Evolutionary conservation across 2,888 invertebrate genomes (phyloP).

Genomic region (Drosophila macrothrix): DNA sequence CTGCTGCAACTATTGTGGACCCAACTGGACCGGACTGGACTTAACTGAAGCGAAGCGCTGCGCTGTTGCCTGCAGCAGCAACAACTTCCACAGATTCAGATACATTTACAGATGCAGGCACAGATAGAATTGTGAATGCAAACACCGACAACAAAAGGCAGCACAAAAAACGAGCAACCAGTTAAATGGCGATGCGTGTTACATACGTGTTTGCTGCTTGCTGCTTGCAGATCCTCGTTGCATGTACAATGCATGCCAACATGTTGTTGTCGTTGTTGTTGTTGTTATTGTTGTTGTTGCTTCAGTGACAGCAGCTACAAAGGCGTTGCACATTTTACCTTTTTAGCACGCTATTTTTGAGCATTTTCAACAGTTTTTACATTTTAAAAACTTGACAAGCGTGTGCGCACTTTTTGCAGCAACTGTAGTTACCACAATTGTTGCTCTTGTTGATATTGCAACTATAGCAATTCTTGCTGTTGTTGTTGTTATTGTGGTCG

Average conservation of each 20-base stretch:
- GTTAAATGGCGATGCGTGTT: conserved; percentile 74
- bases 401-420: conserved; percentile 64
- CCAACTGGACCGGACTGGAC: neutral
- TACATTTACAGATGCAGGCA: conserved; percentile 27
- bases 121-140: conserved; percentile 49
- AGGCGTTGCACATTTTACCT: conserved; percentile 43
- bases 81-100: conserved; percentile 32
- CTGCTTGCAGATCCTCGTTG: conserved; percentile 28
- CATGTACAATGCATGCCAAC: conserved; percentile 49
- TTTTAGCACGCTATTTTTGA: conserved; percentile 67
- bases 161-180: conserved; percentile 34
- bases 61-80: conserved; percentile 37
- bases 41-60: conserved; percentile 10
- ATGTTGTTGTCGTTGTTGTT: conserved; percentile 31
- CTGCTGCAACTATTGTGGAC: conserved; percentile 7
- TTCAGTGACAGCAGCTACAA: conserved; percentile 43
- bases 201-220: conserved; percentile 43
- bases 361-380: conserved; percentile 61
- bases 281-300: conserved; percentile 18
- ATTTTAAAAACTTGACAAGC: conserved; percentile 58
- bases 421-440: conserved; percentile 60
- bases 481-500: conserved; percentile 26
- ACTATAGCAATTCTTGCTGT: conserved; percentile 27
- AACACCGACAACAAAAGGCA: conserved; percentile 46
- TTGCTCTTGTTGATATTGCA: conserved; percentile 33